Evolutionary conservation across 2,113 vertebrate species (phyloP).

Genomic region (Corythornis madagascariensis): DNA sequence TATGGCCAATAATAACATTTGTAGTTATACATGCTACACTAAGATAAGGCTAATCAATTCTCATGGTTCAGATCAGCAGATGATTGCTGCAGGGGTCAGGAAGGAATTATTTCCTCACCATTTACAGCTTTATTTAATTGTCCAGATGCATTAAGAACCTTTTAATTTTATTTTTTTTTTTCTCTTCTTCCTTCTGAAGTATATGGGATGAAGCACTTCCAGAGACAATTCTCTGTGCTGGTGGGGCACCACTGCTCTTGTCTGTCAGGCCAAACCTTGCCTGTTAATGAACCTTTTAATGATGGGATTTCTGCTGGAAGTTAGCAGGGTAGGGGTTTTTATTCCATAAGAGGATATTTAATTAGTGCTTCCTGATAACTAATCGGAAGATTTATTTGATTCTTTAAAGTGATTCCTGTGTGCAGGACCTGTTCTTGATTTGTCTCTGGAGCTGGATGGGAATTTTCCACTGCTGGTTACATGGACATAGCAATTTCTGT

Average conservation of each 20-base stretch:
- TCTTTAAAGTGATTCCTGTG: not conserved
- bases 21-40: conserved; percentile 49
- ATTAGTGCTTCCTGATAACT: not conserved
- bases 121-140: conserved; percentile 74
- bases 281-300: not conserved
- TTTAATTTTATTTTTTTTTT: conserved; percentile 51
- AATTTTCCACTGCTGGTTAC: not conserved
- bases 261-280: not conserved
- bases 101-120: conserved; percentile 62
- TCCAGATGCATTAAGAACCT: conserved; percentile 69
- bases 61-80: conserved; percentile 66
- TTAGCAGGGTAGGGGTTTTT: not conserved
- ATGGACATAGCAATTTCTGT: not conserved
- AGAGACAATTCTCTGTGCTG: not conserved
- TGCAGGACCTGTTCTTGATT: not conserved
- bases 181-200: conserved; percentile 12
- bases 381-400: not conserved
- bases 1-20: conserved; percentile 65
- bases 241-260: not conserved
- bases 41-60: conserved; percentile 69
- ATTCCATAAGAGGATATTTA: not conserved
- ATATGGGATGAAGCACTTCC: conserved; percentile 32
- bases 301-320: not conserved
- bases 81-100: conserved; percentile 67
- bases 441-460: not conserved